Percentiles rank a stretch among this genome's conserved stretches.
Evolutionary conservation across 2,888 invertebrate genomes (phyloP).

Genomic region (Biston betularia): DNA sequence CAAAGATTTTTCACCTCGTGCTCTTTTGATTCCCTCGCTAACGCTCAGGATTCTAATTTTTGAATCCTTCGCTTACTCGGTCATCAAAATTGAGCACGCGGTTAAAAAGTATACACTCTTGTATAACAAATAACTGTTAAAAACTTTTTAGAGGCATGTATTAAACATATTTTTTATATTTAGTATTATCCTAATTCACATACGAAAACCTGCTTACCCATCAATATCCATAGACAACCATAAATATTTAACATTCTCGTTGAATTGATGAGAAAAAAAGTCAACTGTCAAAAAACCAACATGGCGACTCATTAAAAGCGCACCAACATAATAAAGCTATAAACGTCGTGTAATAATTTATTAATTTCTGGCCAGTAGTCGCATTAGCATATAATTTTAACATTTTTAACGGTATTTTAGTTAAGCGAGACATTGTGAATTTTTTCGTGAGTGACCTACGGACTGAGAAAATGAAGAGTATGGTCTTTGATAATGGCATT

Average conservation of each 20-base stretch:
- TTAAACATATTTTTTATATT: too few relatives aligned
- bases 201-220: slow-evolving; percentile 10
- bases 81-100: too few relatives aligned
- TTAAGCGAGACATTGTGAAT: slow-evolving; percentile 23
- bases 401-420: slow-evolving; percentile 41
- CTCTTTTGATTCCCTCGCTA: too few relatives aligned
- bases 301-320: slow-evolving; percentile 50
- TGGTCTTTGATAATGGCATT: too few relatives aligned
- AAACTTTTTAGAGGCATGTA: too few relatives aligned
- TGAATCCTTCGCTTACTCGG: too few relatives aligned
- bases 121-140: not conserved
- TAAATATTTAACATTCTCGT: slow-evolving; percentile 28
- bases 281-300: slow-evolving; percentile 53
- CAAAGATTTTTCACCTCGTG: too few relatives aligned
- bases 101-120: too few relatives aligned
- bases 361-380: slow-evolving; percentile 43
- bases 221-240: slow-evolving; percentile 16
- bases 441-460: slow-evolving; percentile 21
- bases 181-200: slow-evolving; percentile 17
- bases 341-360: slow-evolving; percentile 57
- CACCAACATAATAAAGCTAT: slow-evolving; percentile 63
- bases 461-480: not conserved
- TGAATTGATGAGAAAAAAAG: slow-evolving; percentile 35
- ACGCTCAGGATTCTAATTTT: too few relatives aligned
- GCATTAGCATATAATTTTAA: slow-evolving; percentile 49